Evolutionary conservation across 2,797 vertebrate genomes (phyloP), one percentile per base, ranked within the genome.

Genomic region (Chelidonichthys spinosus): DNA sequence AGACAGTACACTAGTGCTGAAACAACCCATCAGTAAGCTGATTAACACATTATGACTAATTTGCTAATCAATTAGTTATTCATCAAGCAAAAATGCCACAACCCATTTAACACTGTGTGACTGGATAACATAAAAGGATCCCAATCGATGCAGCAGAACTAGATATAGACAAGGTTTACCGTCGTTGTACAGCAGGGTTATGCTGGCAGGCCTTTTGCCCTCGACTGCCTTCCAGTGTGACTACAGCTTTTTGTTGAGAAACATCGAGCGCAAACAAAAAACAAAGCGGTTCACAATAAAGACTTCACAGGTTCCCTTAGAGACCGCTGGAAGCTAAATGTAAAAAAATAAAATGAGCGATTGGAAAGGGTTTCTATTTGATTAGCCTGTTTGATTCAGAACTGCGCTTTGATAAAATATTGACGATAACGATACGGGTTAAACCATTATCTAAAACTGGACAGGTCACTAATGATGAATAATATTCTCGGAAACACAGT

Each of bases 361-460:
- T 11, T 18, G 25, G 32, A 68, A 36, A 52, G 40, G 53, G 39
- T 52, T 55, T 39, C 2, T 2, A 62, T 25, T 46, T 37, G 0
- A 72, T 73, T 32, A 50, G 15, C 18, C 36, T 60, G 40, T 65
- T 9, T 42, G n/a, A 53, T 7, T 64, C 1, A 18, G 10, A 44
- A 53, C 2, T 15, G 7, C 65, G 5, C n/a, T 59, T 46, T n/a
- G 14, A 65, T 37, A 46, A 63, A 46, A 63, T 9, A 37, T 8
- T 4, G 42, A 63, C 39, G n/a, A n/a, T 42, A 17, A 17, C 17
- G 1, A 1, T 7, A 25, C 25, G 3, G 33, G 32, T 39, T 35
- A 53, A 64, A 32, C 36, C 7, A 17, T 72, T 1, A 46, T 18
- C n/a, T 39, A 10, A 32, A 40, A 64, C 8, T 14, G 49, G 52